phyloP scores from a whole-genome alignment of 2,113 vertebrate species.

The Apteryx mantelli region DNA sequence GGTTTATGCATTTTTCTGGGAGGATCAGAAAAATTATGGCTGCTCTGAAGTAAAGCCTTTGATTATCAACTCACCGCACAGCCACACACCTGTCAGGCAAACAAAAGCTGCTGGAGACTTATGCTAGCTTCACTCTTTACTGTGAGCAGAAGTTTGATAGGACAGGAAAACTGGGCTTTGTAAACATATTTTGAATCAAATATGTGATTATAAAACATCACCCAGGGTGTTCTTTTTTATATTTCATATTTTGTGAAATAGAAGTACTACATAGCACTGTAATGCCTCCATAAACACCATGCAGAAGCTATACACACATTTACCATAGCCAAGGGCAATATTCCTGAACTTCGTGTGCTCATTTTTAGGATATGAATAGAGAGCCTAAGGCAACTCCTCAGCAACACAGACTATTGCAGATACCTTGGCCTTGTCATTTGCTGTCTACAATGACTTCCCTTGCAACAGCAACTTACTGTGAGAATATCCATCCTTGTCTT shows the following conservation, averaged over 20 bases:
- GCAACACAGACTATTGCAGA: background rate
- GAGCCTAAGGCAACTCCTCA: background rate
- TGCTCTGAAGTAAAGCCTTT: background rate
- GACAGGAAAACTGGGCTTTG: background rate
- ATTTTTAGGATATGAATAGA: background rate
- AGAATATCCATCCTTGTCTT: background rate
- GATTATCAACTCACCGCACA: conserved; percentile 17
- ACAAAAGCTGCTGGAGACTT: background rate
- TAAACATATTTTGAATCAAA: background rate
- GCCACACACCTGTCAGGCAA: background rate
- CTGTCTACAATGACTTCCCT: background rate
- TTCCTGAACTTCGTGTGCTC: background rate
- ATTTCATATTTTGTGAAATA: background rate
- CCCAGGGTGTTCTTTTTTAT: background rate
- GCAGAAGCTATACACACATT: background rate
- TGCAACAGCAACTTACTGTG: background rate
- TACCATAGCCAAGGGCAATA: background rate
- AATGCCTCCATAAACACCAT: background rate
- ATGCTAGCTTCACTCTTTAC: background rate
- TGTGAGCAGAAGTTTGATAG: background rate
- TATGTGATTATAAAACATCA: background rate
- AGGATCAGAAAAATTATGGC: background rate
- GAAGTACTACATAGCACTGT: background rate
- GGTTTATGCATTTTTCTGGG: background rate
- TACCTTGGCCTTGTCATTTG: background rate